Percentiles rank a stretch among this genome's conserved stretches.
phyloP scores from a whole-genome alignment of 2,888 invertebrate species.

The Hofmannophila pseudospretella region DNA sequence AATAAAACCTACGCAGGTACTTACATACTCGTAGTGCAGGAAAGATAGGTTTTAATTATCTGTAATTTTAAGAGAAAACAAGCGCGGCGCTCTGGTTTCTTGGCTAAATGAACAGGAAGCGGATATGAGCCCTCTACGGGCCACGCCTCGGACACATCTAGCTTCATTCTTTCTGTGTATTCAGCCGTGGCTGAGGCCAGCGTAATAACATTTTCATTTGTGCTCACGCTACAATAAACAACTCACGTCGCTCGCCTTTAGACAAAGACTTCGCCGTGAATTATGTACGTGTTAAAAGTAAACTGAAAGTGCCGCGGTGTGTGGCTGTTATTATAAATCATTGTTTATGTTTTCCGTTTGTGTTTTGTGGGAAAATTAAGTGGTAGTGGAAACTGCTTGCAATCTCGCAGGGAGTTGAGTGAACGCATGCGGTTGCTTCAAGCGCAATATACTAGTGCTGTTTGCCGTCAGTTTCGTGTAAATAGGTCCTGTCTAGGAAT shows the following conservation, averaged over 20 bases:
- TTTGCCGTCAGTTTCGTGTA: slow-evolving; percentile 8
- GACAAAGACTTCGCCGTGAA: slow-evolving; percentile 76
- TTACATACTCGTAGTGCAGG: too few species aligned
- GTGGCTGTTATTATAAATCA: slow-evolving; percentile 77
- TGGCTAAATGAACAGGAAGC: slow-evolving; percentile 2
- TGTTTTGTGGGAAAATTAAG: slow-evolving; percentile 67
- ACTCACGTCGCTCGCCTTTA: slow-evolving; percentile 75
- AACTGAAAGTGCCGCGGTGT: slow-evolving; percentile 76
- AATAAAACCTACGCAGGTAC: too few species aligned
- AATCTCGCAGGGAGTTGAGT: slow-evolving; percentile 51
- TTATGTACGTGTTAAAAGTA: slow-evolving; percentile 79
- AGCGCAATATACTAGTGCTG: slow-evolving; percentile 33
- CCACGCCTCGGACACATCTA: slow-evolving; percentile 7
- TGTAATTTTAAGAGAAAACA: too few species aligned
- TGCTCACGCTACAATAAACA: slow-evolving; percentile 75
- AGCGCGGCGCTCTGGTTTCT: neutral
- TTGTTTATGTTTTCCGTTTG: slow-evolving; percentile 79
- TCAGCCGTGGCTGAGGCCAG: slow-evolving; percentile 49
- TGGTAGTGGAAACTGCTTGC: slow-evolving; percentile 65
- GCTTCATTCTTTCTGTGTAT: slow-evolving; percentile 29
- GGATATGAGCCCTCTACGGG: slow-evolving; percentile 1
- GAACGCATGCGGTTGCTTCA: slow-evolving; percentile 42
- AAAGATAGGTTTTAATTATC: too few species aligned
- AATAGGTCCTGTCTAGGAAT: slow-evolving; percentile 5
- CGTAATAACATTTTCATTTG: slow-evolving; percentile 77